These are phyloP conservation scores for Bos taurus DNA, from an alignment of 2,113 vertebrate genomes.

Conservation along the genomic window ARS-UCD2.0 NC_037346.1:10833501-10834000, in stretches of 20 bases:
- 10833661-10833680: not conserved
- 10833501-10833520: not conserved
- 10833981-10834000: conserved; percentile 97
- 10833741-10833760: not conserved
- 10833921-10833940: conserved; percentile 95
- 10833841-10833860: conserved; percentile 94
- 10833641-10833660: not conserved
- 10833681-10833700: not conserved
- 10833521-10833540: not conserved
- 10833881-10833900: conserved; percentile 94
- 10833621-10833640: not conserved
- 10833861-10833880: conserved; percentile 91
- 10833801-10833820: conserved; percentile 67
- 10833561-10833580: not conserved
- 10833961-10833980: conserved; percentile 91
- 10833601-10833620: not conserved
- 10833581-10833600: not conserved
- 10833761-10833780: conserved; percentile 70
- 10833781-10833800: conserved; percentile 90
- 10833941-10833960: conserved; percentile 93
- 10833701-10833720: not conserved
- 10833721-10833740: not conserved
- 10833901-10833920: conserved; percentile 90
- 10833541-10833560: not conserved
- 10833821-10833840: conserved; percentile 89